Base-by-base conservation (phyloP, 2,797 vertebrate genomes). In the Rhodeus uyekii region DNA sequence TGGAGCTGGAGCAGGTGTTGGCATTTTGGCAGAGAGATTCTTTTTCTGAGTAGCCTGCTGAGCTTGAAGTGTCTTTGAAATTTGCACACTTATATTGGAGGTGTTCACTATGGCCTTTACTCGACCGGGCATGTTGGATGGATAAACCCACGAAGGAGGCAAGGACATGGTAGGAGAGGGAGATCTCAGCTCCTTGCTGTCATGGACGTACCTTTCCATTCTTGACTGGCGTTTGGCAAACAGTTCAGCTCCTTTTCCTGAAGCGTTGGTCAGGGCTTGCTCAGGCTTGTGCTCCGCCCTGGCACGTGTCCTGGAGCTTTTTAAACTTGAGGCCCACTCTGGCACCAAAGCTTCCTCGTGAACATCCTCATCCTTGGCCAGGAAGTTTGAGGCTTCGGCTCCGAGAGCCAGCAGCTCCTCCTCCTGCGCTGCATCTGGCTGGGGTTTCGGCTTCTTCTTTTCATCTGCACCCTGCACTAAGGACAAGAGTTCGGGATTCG, bases 121-220 rank as follows among this genome's bases (percentile, higher is more conserved):
- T 55, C 94, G 91, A 36, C 93, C 93, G 0, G 93, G 96, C 89
- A 95, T 96, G 2, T 92, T 96, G 27, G 94, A 92, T 2, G 95
- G 95, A 6, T 96, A 99, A 53, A 97, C 96, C 98, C 98, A 99
- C 84, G 97, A 99, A 0, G 98, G 96, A 79, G 98, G 98, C 90
- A 99, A 91, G 80, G 98, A 99, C 94, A 96, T 96, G 0, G 98
- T 98, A 19, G 98, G 98, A 0, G 98, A 99, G 0, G 96, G 97
- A 85, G 96, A 96, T 84, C 98, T 93, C 39, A 93, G 88, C 34
- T 94, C 91, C 1, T 96, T 90, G 14, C 94, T 95, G 86, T 98
- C 97, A 0, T 97, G 89, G 16, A 97, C 91, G 0, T 95, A 99
- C 83, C 96, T 97, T 90, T 99, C 97, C 98, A 99, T 99, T 85